Evolutionary conservation across 1,140 invertebrate genomes (phyloP), one percentile per base, ranked within the genome.

Genomic region (Coenobita brevimanus): DNA sequence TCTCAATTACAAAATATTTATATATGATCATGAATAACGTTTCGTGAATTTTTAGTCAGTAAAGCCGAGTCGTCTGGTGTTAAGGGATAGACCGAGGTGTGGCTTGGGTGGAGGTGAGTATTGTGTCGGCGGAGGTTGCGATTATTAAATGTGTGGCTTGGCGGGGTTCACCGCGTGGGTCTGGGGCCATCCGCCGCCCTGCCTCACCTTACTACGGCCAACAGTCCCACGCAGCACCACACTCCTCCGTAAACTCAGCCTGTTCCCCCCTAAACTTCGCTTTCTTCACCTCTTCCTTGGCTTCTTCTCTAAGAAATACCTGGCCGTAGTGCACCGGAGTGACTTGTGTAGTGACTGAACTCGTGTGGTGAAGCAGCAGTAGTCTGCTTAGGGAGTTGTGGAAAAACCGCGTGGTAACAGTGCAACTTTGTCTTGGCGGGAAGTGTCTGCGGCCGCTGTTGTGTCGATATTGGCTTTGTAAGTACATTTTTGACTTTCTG

Each of bases 191-290:
- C 82, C 82, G 71, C 82, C 71, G 67, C 69, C 67, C 46, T n/a
- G 82, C 82, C 82, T 85, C 82, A 85, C 82, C 82, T 85, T 85
- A 85, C 82, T 85, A 85, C 82, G 60, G 43, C 82, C 71, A 85
- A 78, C 82, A 85, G 82, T 85, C 71, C 82, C 82, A 85, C 82
- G 76, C 82, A 30, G 82, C 82, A 71, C 73, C 82, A 85, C 82
- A 76, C 71, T 76, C 71, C 71, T 57, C 82, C 54, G 71, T 78
- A 76, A 54, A 76, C 82, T 83, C 82, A 79, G n/a, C 67, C 67
- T 36, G 69, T 30, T 43, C 71, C 43, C 54, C 62, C 50, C 50
- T 21, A 33, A 54, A 76, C 57, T 78, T 71, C 43, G 57, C 82
- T 76, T 21, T 81, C 38, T 64, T 21, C 54, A 62, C 71, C 54